Percentiles rank a stretch among this genome's conserved stretches.
Evolutionary conservation across 2,113 vertebrate species (phyloP).

Genomic region (Callithrix jacchus): DNA sequence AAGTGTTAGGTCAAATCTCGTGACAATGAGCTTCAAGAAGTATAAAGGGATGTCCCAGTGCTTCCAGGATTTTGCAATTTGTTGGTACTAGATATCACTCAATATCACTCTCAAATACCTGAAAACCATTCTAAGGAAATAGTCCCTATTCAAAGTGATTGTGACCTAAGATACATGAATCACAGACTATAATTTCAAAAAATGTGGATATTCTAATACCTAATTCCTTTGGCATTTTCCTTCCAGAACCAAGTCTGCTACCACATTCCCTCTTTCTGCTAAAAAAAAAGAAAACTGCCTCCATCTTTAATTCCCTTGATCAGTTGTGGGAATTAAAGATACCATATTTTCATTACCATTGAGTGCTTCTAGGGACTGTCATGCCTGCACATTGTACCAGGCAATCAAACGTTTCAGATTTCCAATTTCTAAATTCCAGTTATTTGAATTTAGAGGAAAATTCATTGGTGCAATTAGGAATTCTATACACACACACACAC

Average conservation of each 20-base stretch:
- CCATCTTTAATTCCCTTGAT: neutral
- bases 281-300: neutral
- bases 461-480: neutral
- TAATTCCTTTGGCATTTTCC: constrained; percentile 37
- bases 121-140: constrained; percentile 44
- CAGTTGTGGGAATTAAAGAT: neutral
- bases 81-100: constrained; percentile 12
- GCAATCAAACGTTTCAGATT: neutral
- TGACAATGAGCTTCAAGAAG: constrained; percentile 26
- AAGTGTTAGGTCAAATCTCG: constrained; percentile 34
- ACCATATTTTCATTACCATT: neutral
- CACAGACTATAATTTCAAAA: neutral
- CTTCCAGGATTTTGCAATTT: constrained; percentile 24
- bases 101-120: constrained; percentile 30
- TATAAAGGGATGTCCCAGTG: neutral
- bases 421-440: too few relatives aligned
- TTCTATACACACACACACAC: neutral
- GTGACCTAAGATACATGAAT: neutral
- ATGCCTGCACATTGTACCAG: neutral
- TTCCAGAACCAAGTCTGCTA: neutral
- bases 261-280: neutral
- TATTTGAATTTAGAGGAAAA: neutral
- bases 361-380: neutral
- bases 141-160: constrained; percentile 28
- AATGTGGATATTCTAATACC: neutral